Base-by-base conservation (phyloP, 2,888 invertebrate genomes). In the Heteromyza rotundicornis region DNA sequence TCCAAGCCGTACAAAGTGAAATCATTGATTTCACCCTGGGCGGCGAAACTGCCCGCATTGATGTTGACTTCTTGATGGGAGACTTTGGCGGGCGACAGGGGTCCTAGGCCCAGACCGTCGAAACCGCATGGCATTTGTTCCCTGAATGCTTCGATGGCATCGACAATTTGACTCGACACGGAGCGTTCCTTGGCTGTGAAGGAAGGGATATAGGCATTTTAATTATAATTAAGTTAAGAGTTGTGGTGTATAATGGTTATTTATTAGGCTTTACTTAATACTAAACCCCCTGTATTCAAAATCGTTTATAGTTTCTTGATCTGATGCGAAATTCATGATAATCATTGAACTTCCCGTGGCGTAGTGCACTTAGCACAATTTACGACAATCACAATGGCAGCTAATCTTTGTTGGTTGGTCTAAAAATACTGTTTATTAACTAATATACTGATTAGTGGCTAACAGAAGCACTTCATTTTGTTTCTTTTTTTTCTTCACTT, bases 71-170 rank as follows among this genome's bases (percentile, higher is more conserved):
- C 60, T 44, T 68, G 63, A 50, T 81, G 72, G 0, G 27, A 5
- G 1, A 68, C 14, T 44, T 54, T 61, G 1, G 70, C 50, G 0
- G 81, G 81, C 1, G 77, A 78, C 17, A 81, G 23, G 1, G 77
- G 70, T n/a, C 80, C 80, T 20, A 81, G 64, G 5, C 77, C 79
- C 23, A 64, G 32, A 1, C 63, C 19, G 0, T 77, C 76, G 50
- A 65, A 74, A 23, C 81, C 81, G 7, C 76, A 70, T 1, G 66
- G 74, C 72, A 81, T 68, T 44, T 72, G 58, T 0, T 51, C n/a
- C 14, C 69, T 73, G 0, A 68, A 0, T 0, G 14, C 52, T 62
- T 80, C 78, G 47, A 80, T 55, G 0, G 1, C 17, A 5, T 76
- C 73, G 5, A 64, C 35, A 24, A 73, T 59, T 5, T 65, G 58